phyloP scores from a whole-genome alignment of 1,140 invertebrate species.

The Linepithema humile region DNA sequence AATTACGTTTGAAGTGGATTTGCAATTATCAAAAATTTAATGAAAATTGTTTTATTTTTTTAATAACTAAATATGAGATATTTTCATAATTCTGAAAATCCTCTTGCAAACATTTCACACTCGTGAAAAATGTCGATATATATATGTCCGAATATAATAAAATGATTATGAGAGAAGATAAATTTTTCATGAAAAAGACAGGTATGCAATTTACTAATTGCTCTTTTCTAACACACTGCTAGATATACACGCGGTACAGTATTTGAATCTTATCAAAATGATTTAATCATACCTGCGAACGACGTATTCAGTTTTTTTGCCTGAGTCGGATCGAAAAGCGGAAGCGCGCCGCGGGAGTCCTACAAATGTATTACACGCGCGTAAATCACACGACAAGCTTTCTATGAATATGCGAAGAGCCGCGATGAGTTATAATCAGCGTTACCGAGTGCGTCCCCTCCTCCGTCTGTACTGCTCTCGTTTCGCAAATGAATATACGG shows the following conservation, averaged over 20 bases:
- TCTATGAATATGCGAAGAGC: slow-evolving; percentile 56
- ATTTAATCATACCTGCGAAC: slow-evolving; percentile 32
- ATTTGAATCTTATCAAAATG: not conserved
- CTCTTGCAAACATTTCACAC: not conserved
- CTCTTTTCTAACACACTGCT: not conserved
- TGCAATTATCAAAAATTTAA: not conserved
- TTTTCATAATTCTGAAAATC: not conserved
- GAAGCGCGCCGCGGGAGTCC: slow-evolving; percentile 22
- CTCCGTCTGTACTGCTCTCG: not conserved
- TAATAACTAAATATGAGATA: not conserved
- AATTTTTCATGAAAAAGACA: not conserved
- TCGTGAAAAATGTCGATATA: not conserved
- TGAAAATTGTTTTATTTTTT: not conserved
- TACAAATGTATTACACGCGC: slow-evolving; percentile 57
- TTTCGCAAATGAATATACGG: slow-evolving; percentile 47
- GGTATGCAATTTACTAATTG: not conserved
- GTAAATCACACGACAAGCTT: slow-evolving; percentile 53
- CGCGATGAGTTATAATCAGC: slow-evolving; percentile 55
- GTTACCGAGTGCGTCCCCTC: slow-evolving; percentile 22
- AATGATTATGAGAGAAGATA: not conserved
- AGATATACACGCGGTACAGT: not conserved
- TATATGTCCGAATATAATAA: not conserved
- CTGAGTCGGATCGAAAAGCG: slow-evolving; percentile 4
- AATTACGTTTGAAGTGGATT: not conserved
- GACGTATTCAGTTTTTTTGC: slow-evolving; percentile 36